phyloP scores from a whole-genome alignment of 2,797 vertebrate species.

The Steatocranus sp. region DNA sequence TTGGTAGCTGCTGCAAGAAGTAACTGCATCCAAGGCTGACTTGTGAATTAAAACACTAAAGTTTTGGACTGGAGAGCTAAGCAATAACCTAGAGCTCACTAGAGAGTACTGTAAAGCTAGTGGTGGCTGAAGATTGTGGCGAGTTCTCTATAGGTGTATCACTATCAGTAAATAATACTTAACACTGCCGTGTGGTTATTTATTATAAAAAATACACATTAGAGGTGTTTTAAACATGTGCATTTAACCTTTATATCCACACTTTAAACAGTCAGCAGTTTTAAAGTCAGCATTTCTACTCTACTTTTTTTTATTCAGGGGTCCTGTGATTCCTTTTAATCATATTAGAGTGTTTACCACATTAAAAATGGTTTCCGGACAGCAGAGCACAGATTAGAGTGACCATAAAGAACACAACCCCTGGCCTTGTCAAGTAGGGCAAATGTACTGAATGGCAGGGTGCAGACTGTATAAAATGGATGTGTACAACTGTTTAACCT shows the following conservation, averaged over 20 bases:
- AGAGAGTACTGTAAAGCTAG: not conserved
- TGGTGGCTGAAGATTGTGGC: not conserved
- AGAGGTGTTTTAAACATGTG: not conserved
- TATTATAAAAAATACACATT: not conserved
- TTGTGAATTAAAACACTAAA: not conserved
- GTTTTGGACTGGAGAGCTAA: not conserved
- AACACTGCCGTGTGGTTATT: not conserved
- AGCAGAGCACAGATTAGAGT: not conserved
- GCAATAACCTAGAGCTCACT: not conserved
- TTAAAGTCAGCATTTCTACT: not conserved
- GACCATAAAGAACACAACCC: not conserved
- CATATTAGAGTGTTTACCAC: not conserved
- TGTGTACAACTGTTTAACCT: not conserved
- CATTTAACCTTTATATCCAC: not conserved
- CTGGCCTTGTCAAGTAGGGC: not conserved
- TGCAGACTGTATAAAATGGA: not conserved
- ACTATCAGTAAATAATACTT: not conserved
- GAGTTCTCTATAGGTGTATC: not conserved
- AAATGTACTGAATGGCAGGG: not conserved
- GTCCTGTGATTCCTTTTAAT: conserved; percentile 6
- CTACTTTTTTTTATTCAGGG: not conserved
- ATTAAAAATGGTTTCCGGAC: not conserved
- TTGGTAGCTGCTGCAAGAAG: not conserved
- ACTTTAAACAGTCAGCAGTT: not conserved
- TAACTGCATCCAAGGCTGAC: not conserved